Base-by-base conservation (phyloP, 2,797 vertebrate genomes). In the Myotis vivesi region DNA sequence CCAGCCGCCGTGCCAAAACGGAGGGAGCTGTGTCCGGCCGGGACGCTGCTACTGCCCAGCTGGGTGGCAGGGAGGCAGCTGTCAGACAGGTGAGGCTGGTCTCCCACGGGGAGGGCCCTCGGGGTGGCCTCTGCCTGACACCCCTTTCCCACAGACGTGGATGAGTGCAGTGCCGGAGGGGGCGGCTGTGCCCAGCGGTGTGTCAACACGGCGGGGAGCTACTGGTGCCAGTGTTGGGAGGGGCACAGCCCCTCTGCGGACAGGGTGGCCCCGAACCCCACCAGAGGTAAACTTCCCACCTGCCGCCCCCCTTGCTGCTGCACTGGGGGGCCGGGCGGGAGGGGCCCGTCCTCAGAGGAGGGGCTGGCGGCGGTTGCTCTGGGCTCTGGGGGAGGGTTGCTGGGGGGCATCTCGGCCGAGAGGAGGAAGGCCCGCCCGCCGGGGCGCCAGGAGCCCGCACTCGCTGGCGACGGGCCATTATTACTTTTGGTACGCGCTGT, bases 401-500 rank as follows among this genome's bases (percentile, higher is more conserved):
- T 9, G 28, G 12, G 15, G 44, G 30, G 73, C 44, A 0, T 46
- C 57, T 81, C 59, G 10, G 73, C 46, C 15, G 46, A 17, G 25
- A 6, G 11, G 76, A 69, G 68, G 83, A 17, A 11, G 33, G 15
- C 16, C 12, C 20, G 0, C 83, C 94, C 4, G 0, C 66, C 44
- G 38, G 88, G 0, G 90, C 82, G 86, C 92, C 95, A 2, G 17
- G 68, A 80, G 22, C 83, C 44, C 22, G 76, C 91, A 71, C 64
- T n/a, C 0, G 98, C 99, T 98, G 99, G 98, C 97, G 97, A 98
- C 98, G 97, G 99, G 98, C 71, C 99, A 99, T 99, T 99, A 99
- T 99, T 99, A 99, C 99, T 99, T 99, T 99, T 99, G 99, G 99
- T 99, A 99, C 99, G 99, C 99, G 99, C 99, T 99, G 99, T 99